These are phyloP conservation scores for Drosophila mayri DNA, from an alignment of 1,140 invertebrate species.

Conservation along the genomic window DNA sequence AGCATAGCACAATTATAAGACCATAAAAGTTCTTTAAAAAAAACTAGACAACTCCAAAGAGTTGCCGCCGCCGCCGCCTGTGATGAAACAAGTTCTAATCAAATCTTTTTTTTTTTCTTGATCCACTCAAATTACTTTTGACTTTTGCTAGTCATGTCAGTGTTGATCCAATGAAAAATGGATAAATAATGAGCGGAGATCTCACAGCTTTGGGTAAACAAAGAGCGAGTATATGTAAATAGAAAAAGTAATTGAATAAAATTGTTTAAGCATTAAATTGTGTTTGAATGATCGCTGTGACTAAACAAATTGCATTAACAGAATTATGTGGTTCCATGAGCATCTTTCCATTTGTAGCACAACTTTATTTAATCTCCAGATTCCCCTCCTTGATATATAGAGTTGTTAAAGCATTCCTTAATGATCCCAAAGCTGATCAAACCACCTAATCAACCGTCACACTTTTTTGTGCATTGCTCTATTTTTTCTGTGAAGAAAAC, in stretches of 20 bases:
- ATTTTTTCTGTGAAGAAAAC: constrained; percentile 8
- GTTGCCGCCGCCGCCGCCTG: constrained; percentile 22
- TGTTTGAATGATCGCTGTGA: neutral
- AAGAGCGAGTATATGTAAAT: neutral
- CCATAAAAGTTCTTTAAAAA: constrained; percentile 35
- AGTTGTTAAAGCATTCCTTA: constrained; percentile 47
- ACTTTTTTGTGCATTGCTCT: constrained; percentile 29
- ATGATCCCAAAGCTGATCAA: constrained; percentile 38
- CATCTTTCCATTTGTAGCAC: neutral
- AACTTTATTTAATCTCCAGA: constrained; percentile 2
- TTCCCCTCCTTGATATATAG: constrained; percentile 17
- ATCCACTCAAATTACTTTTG: constrained; percentile 33
- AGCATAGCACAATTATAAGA: constrained; percentile 38
- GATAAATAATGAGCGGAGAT: constrained; percentile 27
- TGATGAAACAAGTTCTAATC: constrained; percentile 46
- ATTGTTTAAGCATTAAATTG: neutral
- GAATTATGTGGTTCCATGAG: neutral
- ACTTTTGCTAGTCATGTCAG: constrained; percentile 30
- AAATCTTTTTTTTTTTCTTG: constrained; percentile 11
- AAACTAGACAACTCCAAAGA: constrained; percentile 12
- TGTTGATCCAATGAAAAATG: constrained; percentile 42
- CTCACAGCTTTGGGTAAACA: neutral
- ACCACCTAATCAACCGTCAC: constrained; percentile 48
- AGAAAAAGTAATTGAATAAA: neutral
- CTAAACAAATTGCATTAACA: constrained; percentile 3